Evolutionary conservation across 2,888 invertebrate species (phyloP), one percentile per base, ranked within the genome.

Genomic region (Julus scanicus): DNA sequence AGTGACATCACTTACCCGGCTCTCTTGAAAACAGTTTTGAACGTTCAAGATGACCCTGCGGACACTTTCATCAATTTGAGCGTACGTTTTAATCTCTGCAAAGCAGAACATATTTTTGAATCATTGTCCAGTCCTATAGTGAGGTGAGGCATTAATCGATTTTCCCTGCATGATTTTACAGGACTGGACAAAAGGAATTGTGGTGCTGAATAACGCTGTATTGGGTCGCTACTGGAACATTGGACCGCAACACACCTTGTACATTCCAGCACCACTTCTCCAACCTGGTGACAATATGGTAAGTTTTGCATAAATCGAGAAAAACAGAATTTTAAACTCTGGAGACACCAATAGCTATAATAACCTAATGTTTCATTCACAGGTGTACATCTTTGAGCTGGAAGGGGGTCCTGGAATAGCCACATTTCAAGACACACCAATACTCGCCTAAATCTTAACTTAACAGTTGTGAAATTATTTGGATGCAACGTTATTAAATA

Each of bases 331-430:
- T 11, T 86, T 29, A 9, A 17, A 44, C 48, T 37, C 37, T 53
- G 9, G 20, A 39, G 39, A 49, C 6, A n/a, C 11, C 8, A 29
- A n/a, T 11, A 1, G 15, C 17, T 37, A 37, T 84, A 37, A 29
- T 39, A 2, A 87, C 15, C 17, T 8, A n/a, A 20, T 20, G 11
- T 39, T 80, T 44, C 71, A 11, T 44, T 37, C 29, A 2, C 85
- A 88, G 88, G 80, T 88, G 57, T 85, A 84, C 84, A 44, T 88
- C 71, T 88, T 88, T 49, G 88, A 88, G 84, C 37, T 88, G 39
- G 84, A 48, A 88, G 49, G 29, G 1, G 85, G 53, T 29, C n/a
- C 37, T 40, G 53, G 49, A 44, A 29, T 17, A 17, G 80, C 71
- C 57, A 37, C 37, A 3, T 88, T 85, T 84, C 84, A 84, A 84